Conservation (phyloP, 1,140 invertebrate species). For the Neotoxoptera formosana region DNA sequence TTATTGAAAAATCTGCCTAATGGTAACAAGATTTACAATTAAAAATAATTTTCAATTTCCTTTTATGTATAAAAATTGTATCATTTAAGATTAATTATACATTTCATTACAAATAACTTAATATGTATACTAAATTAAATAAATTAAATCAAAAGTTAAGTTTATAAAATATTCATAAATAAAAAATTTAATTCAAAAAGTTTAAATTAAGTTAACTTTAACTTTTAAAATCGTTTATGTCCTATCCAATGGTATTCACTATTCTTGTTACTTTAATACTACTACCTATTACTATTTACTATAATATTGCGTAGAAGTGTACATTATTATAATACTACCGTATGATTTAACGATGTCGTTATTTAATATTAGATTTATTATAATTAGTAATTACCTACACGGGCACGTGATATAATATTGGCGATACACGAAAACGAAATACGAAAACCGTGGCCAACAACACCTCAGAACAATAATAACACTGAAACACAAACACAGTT, state of each 20-base stretch:
- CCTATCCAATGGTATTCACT: neutral
- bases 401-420: neutral
- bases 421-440: neutral
- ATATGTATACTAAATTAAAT: no score
- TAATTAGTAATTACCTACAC: neutral
- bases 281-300: neutral
- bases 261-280: neutral
- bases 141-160: no score
- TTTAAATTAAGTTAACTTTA: neutral
- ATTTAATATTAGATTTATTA: neutral
- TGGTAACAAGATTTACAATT: neutral
- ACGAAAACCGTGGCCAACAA: neutral
- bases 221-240: neutral
- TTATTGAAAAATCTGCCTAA: neutral
- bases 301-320: neutral
- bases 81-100: no score
- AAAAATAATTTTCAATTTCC: neutral
- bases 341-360: neutral
- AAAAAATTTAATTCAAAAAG: no score
- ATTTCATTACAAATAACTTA: no score
- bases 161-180: no score
- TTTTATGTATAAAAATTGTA: neutral
- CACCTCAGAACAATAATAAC: neutral
- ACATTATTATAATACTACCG: neutral
- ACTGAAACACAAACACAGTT: no score